Percentiles rank a stretch among this genome's conserved stretches.
These are phyloP conservation scores for Netelia fuscicornis DNA, from an alignment of 2,888 invertebrate genomes.

Conservation along the genomic window DNA sequence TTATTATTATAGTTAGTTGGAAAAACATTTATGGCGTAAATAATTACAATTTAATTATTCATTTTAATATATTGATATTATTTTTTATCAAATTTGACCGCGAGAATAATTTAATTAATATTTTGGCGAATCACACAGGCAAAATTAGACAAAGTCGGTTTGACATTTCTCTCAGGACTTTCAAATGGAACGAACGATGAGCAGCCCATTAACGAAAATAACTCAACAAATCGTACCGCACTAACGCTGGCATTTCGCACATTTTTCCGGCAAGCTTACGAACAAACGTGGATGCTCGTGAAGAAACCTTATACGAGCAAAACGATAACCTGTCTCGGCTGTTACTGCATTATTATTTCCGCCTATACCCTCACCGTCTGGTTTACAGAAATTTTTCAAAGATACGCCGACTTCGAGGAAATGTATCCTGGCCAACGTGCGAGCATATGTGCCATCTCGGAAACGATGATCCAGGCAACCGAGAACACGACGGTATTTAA, in stretches of 20 bases:
- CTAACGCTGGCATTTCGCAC: background rate
- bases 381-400: constrained; percentile 94
- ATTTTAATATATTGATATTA: too few relatives aligned
- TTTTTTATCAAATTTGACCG: too few relatives aligned
- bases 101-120: background rate
- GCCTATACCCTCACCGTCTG: constrained; percentile 96
- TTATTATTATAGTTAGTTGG: too few relatives aligned
- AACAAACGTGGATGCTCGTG: constrained; percentile 90
- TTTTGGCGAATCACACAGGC: constrained; percentile 5
- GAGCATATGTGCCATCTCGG: constrained; percentile 91
- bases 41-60: too few relatives aligned
- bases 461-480: background rate
- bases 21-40: too few relatives aligned
- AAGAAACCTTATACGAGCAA: constrained; percentile 90
- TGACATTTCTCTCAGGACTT: constrained; percentile 26
- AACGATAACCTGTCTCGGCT: constrained; percentile 91
- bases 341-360: constrained; percentile 93
- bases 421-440: constrained; percentile 89
- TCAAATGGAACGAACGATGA: background rate
- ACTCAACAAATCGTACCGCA: background rate
- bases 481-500: background rate
- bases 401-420: constrained; percentile 91
- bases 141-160: constrained; percentile 38
- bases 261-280: constrained; percentile 87
- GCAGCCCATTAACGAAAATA: background rate